Conservation (phyloP, 2,888 invertebrate genomes). For the Carterocephalus palaemon region DNA sequence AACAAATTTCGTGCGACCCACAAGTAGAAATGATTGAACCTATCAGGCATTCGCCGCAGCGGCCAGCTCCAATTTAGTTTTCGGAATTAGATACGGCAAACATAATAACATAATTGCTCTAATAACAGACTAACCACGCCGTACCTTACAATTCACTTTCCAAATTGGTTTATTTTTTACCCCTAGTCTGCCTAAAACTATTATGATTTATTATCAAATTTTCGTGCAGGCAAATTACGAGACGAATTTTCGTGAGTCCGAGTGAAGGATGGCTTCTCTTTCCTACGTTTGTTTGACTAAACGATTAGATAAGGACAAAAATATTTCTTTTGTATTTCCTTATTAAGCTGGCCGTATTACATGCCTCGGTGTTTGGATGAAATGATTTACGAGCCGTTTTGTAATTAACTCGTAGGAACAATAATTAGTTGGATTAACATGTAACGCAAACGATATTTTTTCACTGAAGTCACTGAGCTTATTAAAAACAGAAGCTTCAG, state of each 20-base stretch:
- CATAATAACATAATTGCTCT: slow-evolving; percentile 79
- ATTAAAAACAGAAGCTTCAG: slow-evolving; percentile 52
- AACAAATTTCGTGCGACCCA: slow-evolving; percentile 78
- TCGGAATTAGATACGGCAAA: slow-evolving; percentile 78
- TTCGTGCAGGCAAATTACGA: slow-evolving; percentile 77
- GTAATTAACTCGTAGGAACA: slow-evolving; percentile 64
- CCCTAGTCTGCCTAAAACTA: slow-evolving; percentile 75
- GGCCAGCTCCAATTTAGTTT: slow-evolving; percentile 77
- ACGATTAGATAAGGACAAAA: slow-evolving; percentile 53
- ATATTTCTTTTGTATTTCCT: slow-evolving; percentile 59
- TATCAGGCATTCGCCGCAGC: slow-evolving; percentile 76
- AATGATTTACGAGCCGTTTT: slow-evolving; percentile 69
- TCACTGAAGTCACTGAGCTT: slow-evolving; percentile 51
- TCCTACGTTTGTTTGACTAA: slow-evolving; percentile 42
- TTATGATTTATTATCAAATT: slow-evolving; percentile 79
- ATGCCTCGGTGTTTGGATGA: slow-evolving; percentile 54
- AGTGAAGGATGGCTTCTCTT: slow-evolving; percentile 49
- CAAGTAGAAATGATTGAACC: slow-evolving; percentile 74
- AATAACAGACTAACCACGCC: slow-evolving; percentile 72
- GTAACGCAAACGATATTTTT: slow-evolving; percentile 59
- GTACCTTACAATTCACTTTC: slow-evolving; percentile 79
- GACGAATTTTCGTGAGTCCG: slow-evolving; percentile 61
- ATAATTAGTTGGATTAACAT: slow-evolving; percentile 72
- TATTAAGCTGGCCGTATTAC: slow-evolving; percentile 59
- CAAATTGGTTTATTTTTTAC: slow-evolving; percentile 76